Evolutionary conservation across 1,140 invertebrate genomes (phyloP).

Genomic region (Thereuonema tuberculata): DNA sequence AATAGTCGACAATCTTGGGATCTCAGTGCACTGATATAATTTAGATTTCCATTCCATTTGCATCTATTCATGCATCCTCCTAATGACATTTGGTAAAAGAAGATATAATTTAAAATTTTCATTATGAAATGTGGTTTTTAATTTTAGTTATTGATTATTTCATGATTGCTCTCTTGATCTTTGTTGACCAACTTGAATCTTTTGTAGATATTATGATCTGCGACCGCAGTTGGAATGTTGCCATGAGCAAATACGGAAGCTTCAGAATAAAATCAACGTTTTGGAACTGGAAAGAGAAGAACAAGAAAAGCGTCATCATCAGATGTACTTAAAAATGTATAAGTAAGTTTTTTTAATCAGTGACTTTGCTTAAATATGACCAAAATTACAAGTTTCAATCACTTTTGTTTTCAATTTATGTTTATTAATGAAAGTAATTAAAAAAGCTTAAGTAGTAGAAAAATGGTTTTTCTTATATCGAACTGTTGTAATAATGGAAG

Average conservation of each 20-base stretch:
- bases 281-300: slow-evolving; percentile 35
- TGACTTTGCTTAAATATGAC: slow-evolving; percentile 1
- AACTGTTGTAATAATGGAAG: neutral
- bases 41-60: too few species aligned
- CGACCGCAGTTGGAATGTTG: slow-evolving; percentile 29
- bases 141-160: neutral
- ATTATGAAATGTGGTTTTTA: neutral
- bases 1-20: too few species aligned
- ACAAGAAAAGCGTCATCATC: slow-evolving; percentile 57
- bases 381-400: neutral
- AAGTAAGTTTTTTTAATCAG: slow-evolving; percentile 18
- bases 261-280: slow-evolving; percentile 28
- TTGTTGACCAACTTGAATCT: neutral
- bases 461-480: neutral
- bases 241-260: slow-evolving; percentile 22
- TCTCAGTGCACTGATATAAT: too few species aligned
- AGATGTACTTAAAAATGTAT: slow-evolving; percentile 67
- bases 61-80: too few species aligned
- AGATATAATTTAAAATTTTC: neutral
- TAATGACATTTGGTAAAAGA: too few species aligned
- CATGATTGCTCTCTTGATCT: neutral
- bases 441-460: neutral
- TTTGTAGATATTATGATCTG: slow-evolving; percentile 30
- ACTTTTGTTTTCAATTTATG: neutral
- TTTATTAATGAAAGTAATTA: neutral